These are phyloP conservation scores for Pseudomyrmex pallidus DNA, from an alignment of 1,140 invertebrate genomes.

Conservation along the genomic window DNA sequence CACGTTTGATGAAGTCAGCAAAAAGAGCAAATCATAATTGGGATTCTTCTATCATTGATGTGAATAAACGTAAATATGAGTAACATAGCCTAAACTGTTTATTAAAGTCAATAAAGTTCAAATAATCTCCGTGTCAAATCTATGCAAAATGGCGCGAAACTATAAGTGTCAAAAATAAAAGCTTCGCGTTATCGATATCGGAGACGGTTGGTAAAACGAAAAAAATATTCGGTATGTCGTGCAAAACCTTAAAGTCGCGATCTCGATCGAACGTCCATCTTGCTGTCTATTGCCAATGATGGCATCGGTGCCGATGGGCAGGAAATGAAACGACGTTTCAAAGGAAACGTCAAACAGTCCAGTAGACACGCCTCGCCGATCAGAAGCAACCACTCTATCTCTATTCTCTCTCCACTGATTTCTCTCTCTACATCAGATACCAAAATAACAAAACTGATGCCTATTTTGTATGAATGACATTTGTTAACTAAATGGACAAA, in stretches of 20 bases:
- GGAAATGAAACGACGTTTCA: constrained; percentile 72
- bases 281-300: constrained; percentile 64
- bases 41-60: too few relatives aligned
- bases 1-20: background rate
- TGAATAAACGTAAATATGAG: too few relatives aligned
- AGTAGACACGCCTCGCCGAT: constrained; percentile 65
- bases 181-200: constrained; percentile 1
- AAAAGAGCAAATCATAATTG: background rate
- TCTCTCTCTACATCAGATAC: constrained; percentile 52
- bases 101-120: background rate
- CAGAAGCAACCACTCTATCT: constrained; percentile 58
- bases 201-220: background rate
- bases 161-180: background rate
- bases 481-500: background rate
- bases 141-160: background rate
- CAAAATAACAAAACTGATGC: constrained; percentile 45
- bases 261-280: constrained; percentile 70
- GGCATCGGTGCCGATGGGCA: constrained; percentile 68
- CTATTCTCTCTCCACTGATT: constrained; percentile 47
- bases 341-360: constrained; percentile 71
- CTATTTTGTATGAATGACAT: constrained; percentile 1
- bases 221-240: constrained; percentile 37
- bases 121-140: background rate
- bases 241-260: constrained; percentile 61
- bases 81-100: too few relatives aligned